Base-by-base conservation (phyloP, 1,140 invertebrate species). In the Eumaeus atala region DNA sequence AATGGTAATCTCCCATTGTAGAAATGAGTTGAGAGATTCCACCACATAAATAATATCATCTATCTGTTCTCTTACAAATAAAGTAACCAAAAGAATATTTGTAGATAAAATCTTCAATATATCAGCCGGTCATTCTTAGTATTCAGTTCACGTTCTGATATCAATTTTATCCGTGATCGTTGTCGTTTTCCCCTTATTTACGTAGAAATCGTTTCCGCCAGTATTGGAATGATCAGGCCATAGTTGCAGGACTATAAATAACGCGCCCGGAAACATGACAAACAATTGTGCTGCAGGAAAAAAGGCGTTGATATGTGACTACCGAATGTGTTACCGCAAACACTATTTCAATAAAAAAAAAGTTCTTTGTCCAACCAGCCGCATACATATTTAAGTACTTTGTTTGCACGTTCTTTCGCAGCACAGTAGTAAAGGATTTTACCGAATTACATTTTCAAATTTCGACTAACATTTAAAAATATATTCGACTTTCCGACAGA, bases 131-230 rank as follows among this genome's bases (percentile, higher is more conserved):
- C 48, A 50, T 53, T 53, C 44, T 47, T 40, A 40, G 51, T 53
- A 53, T 53, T 53, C 51, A 53, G 51, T 11, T 33, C 38, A 28
- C 51, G 51, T 54, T 47, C 21, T 42, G 37, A 54, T 54, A 54
- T 54, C 51, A 54, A 54, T 54, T 54, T 54, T 44, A 38, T 47
- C 38, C 37, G 51, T 34, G 51, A 53, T 18, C 51, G 51, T 38
- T 54, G 51, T 54, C 51, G 51, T 33, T 42, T 40, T 44, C 51
- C 51, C 51, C 51, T 54, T 54, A 54, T 54, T 54, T 54, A 54
- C 51, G 51, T 54, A 54, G 49, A 54, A 54, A 44, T 42, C 37
- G 51, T 47, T 54, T 42, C 51, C 37, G 51, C 51, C 51, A 54
- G 51, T 42, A 54, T 54, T 54, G 37, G 33, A 51, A 38, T 51